A percentile compares a stretch with the other conserved stretches of the same genome.
Evolutionary conservation across 2,888 invertebrate genomes (phyloP).

Genomic region (Tortricodes alternella): DNA sequence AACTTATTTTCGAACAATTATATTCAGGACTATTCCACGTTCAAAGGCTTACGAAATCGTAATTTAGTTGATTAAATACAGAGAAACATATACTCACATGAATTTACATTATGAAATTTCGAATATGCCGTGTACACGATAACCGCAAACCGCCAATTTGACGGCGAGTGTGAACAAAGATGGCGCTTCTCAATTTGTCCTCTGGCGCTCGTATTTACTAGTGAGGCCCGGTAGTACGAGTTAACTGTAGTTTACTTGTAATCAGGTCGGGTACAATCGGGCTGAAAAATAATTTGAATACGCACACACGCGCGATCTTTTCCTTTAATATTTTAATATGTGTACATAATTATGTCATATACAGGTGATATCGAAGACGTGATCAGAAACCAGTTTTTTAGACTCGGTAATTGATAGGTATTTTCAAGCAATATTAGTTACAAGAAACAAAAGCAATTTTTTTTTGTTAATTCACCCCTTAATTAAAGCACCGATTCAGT

Average conservation of each 20-base stretch:
- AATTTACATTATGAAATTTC: neutral
- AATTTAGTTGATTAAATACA: constrained; percentile 12
- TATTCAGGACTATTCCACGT: neutral
- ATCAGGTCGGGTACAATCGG: neutral
- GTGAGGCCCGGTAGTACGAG: constrained; percentile 26
- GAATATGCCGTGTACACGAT: constrained; percentile 18
- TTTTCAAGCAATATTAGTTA: no score
- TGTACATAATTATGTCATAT: no score
- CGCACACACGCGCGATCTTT: no score
- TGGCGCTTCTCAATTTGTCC: constrained; percentile 40
- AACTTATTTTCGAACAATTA: no score
- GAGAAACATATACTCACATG: neutral
- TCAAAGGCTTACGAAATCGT: constrained; percentile 1
- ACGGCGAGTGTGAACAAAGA: constrained; percentile 53
- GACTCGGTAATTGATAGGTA: no score
- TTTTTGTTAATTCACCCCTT: no score
- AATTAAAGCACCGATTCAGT: no score
- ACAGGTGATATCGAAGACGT: no score
- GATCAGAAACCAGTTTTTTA: no score
- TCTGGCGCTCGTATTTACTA: constrained; percentile 47
- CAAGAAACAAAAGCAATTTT: no score
- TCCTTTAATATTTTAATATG: no score
- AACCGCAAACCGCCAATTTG: constrained; percentile 66
- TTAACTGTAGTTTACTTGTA: neutral
- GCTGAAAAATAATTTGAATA: neutral